Base-by-base conservation (phyloP, 2,888 invertebrate species). In the Drosophila conformis region DNA sequence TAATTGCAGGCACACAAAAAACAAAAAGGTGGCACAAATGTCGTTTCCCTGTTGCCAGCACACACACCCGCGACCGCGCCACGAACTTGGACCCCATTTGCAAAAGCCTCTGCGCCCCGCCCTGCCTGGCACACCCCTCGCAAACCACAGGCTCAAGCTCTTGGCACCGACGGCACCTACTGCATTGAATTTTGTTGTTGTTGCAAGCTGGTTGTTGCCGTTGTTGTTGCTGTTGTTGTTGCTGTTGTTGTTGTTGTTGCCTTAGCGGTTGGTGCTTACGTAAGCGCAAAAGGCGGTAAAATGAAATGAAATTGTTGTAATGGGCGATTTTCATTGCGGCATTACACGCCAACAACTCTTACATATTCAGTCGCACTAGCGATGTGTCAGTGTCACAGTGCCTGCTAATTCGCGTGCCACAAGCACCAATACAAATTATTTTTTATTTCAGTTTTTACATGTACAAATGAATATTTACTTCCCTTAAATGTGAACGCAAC, bases 251-350 rank as follows among this genome's bases (percentile, higher is more conserved):
- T 54, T 66, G 57, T 57, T 60, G 70, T n/a, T 67, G 66, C 11
- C 56, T 25, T 48, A 61, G 79, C 58, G 68, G 76, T 36, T 54
- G 69, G 29, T 73, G 78, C 87, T 87, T 89, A 87, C 87, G 87
- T 87, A 87, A 87, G 81, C 77, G 71, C 83, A 65, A 76, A 86
- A 87, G 89, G 87, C 87, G 89, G 86, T 84, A 73, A 86, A 89
- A 87, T 89, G 76, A 87, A 87, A 87, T 89, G 84, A 84, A 87
- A 89, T 89, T 89, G 89, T 89, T 89, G 87, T 87, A 87, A 87
- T 87, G 83, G 85, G 83, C 85, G 87, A 89, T 89, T 87, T 87
- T 89, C 89, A 85, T 85, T 85, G 87, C 85, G 82, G 86, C 83
- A 80, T 83, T 84, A 83, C 84, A 86, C 85, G 85, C 85, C 74